phyloP scores from a whole-genome alignment of 1,140 invertebrate genomes.

The Conus betulinus region DNA sequence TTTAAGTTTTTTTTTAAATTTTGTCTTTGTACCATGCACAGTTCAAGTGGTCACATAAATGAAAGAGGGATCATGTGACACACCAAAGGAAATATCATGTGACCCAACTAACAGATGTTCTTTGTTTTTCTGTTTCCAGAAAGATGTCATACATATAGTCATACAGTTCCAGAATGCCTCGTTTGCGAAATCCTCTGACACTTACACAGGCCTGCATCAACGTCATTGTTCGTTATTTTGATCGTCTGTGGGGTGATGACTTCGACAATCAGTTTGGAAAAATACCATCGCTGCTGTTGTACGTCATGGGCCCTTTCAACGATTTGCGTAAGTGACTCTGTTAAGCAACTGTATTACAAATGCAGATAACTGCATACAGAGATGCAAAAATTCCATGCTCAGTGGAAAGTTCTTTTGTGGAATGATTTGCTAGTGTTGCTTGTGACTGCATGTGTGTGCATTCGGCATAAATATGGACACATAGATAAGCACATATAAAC shows the following conservation, averaged over 20 bases:
- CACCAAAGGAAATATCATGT: background rate
- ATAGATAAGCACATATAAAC: background rate
- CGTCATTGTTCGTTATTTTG: conserved; percentile 23
- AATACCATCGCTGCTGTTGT: conserved; percentile 2
- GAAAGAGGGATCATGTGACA: background rate
- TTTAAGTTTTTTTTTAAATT: too few species aligned
- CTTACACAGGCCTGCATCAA: conserved; percentile 25
- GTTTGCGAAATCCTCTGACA: background rate
- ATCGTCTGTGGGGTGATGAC: background rate
- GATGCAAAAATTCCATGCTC: background rate
- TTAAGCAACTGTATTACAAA: background rate
- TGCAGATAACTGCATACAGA: background rate
- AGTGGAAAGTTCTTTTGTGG: background rate
- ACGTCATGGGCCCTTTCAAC: conserved; percentile 31
- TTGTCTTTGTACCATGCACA: background rate
- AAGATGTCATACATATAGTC: background rate
- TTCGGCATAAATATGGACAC: background rate
- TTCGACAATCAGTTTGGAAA: conserved; percentile 22
- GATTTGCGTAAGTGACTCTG: conserved; percentile 20
- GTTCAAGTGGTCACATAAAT: background rate
- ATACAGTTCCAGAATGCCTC: background rate
- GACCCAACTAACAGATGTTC: background rate
- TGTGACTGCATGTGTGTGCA: too few species aligned
- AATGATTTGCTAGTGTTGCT: background rate
- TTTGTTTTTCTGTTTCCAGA: background rate